Evolutionary conservation across 2,113 vertebrate species (phyloP), one percentile per base, ranked within the genome.

Genomic region (Rhineura floridana): DNA sequence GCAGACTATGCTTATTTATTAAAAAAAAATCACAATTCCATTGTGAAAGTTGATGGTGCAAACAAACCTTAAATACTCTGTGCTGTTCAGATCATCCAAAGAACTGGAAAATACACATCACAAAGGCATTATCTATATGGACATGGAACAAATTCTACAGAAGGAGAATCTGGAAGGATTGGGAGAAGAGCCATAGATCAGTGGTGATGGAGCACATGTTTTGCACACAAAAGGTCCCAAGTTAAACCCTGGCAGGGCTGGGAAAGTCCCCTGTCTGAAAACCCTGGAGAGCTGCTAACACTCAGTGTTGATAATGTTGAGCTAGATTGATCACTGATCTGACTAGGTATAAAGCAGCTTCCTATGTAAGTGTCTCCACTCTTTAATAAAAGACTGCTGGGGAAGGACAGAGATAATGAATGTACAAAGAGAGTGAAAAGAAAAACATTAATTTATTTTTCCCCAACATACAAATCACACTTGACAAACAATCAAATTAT

Each of bases 81-180:
- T 63, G 30, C 10, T 42, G 73, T 59, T 72, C 62, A 39, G 44
- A 4, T 79, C 21, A 78, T 19, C 33, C 23, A 50, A 70, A 52
- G 15, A 70, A 87, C 28, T 44, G 50, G 79, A 81, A 52, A 87
- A 87, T 59, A 87, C 30, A 72, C 21, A 59, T 81, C 28, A 59
- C 19, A 44, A 23, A 76, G 30, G 36, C 63, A 87, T 69, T 52
- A 87, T 44, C 8, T 70, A 70, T 11, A 72, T 81, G 15, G 9
- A 28, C 59, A 59, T 80, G 69, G 36, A 55, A 87, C 28, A 55
- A 59, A 67, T 87, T 81, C 65, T n/a, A 72, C 2, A 59, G 50
- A 72, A 72, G 73, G 50, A n/a, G 42, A 48, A 30, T 48, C 55
- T 46, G 12, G 42, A 36, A 86, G 30, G 28, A 81, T 87, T 59